These are phyloP conservation scores for Mastomys natalensis DNA, from an alignment of 2,113 vertebrate species.

Conservation along the genomic window DNA sequence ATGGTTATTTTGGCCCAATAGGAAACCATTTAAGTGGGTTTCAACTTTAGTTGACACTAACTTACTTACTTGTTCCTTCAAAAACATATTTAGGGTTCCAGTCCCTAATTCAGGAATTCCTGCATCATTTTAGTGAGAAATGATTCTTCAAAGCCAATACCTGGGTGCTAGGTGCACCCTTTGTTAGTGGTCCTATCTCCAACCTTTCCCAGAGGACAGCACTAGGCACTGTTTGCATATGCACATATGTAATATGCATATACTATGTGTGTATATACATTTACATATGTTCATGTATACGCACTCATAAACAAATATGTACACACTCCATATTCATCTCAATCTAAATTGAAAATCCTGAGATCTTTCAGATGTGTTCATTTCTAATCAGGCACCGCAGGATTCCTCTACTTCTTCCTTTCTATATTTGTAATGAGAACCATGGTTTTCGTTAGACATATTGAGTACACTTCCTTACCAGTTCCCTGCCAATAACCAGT, in stretches of 20 bases:
- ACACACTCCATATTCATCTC: neutral
- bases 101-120: neutral
- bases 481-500: neutral
- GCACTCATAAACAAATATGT: neutral
- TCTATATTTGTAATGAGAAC: neutral
- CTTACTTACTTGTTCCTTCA: neutral
- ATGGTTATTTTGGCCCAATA: neutral
- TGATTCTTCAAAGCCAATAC: neutral
- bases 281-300: neutral
- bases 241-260: neutral
- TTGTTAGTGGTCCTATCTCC: neutral
- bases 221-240: too few species aligned
- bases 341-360: neutral
- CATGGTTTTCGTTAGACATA: neutral
- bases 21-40: neutral
- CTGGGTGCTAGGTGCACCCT: neutral
- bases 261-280: too few species aligned
- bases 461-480: neutral
- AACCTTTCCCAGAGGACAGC: neutral
- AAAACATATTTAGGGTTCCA: neutral
- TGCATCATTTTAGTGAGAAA: conserved; percentile 23
- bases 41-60: neutral
- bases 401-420: neutral
- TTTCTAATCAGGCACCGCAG: neutral
- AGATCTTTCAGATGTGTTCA: neutral